phyloP scores from a whole-genome alignment of 2,113 vertebrate genomes.

The Spea bombifrons region DNA sequence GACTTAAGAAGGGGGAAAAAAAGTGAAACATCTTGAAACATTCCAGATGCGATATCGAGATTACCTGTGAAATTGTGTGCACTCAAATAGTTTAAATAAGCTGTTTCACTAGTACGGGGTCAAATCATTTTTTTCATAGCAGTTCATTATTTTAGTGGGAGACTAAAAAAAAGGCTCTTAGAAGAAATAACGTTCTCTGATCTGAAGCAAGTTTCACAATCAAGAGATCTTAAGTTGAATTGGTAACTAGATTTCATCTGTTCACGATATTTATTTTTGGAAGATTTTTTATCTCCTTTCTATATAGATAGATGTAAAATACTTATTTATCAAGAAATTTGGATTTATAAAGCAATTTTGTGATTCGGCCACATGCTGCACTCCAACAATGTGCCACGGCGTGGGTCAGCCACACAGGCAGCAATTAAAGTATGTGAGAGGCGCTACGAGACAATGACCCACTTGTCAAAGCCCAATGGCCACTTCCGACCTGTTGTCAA shows the following conservation, averaged over 20 bases:
- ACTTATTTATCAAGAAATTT: too few relatives aligned
- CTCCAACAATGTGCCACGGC: too few relatives aligned
- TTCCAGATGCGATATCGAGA: conserved; percentile 55
- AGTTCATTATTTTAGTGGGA: conserved; percentile 39
- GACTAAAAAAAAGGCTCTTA: background rate
- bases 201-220: conserved; percentile 8
- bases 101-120: conserved; percentile 29
- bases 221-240: conserved; percentile 12
- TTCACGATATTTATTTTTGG: background rate
- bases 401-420: too few relatives aligned
- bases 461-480: too few relatives aligned
- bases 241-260: background rate
- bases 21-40: conserved; percentile 56
- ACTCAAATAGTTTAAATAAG: conserved; percentile 39
- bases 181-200: conserved; percentile 1
- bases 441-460: too few relatives aligned
- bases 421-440: too few relatives aligned
- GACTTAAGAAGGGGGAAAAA: conserved; percentile 51
- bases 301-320: too few relatives aligned
- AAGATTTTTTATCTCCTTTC: too few relatives aligned
- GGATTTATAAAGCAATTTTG: too few relatives aligned
- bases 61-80: conserved; percentile 54
- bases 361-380: too few relatives aligned
- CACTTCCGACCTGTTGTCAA: too few relatives aligned
- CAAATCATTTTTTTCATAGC: conserved; percentile 45